phyloP scores from a whole-genome alignment of 2,797 vertebrate species.

The Saguinus oedipus region DNA sequence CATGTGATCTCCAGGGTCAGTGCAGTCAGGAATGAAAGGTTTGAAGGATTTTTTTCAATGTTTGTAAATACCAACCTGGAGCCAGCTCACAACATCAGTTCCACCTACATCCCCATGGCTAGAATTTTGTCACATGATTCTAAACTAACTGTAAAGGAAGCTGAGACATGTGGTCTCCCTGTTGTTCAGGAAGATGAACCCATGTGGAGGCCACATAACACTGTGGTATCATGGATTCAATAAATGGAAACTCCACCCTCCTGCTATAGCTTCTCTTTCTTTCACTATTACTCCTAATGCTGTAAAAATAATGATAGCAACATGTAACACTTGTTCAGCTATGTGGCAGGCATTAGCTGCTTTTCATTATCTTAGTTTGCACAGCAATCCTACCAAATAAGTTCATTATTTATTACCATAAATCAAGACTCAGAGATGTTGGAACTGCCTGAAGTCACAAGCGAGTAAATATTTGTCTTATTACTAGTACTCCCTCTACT shows the following conservation, averaged over 20 bases:
- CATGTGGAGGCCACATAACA: not conserved
- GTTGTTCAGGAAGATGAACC: not conserved
- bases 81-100: not conserved
- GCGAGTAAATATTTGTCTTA: conserved; percentile 25
- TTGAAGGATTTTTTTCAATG: not conserved
- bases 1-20: not conserved
- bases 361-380: not conserved
- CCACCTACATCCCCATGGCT: not conserved
- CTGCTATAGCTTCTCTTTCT: not conserved
- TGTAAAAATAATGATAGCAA: fast-evolving
- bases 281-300: not conserved
- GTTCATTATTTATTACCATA: conserved; percentile 1
- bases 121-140: not conserved
- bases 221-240: not conserved
- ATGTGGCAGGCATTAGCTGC: not conserved
- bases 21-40: not conserved
- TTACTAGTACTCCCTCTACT: not conserved
- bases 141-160: not conserved
- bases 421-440: not conserved
- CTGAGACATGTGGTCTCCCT: not conserved
- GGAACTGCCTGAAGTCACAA: conserved; percentile 25
- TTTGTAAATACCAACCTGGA: not conserved
- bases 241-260: not conserved
- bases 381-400: not conserved
- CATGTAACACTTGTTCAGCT: not conserved